A percentile compares a stretch with the other conserved stretches of the same genome.
Conservation (phyloP, 2,113 vertebrate species). For the Poecile atricapillus region DNA sequence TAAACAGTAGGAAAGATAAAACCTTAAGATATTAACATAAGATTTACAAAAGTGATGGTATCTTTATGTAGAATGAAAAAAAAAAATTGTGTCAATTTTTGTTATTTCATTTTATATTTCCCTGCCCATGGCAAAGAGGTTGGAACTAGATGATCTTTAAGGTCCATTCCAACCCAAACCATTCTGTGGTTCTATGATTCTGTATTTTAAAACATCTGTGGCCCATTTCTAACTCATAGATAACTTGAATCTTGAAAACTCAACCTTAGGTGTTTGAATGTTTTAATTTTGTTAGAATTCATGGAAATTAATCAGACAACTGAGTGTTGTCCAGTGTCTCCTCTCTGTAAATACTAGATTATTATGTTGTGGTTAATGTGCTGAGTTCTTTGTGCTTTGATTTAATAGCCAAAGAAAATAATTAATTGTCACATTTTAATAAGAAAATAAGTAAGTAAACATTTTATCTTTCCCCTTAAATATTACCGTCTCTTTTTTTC, state of each 20-base stretch:
- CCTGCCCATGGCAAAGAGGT: neutral
- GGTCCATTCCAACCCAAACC: neutral
- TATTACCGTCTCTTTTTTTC: constrained; percentile 43
- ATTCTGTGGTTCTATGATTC: neutral
- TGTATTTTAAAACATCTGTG: neutral
- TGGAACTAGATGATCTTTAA: neutral
- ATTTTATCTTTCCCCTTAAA: constrained; percentile 50
- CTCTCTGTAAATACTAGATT: constrained; percentile 72
- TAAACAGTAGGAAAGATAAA: constrained; percentile 62
- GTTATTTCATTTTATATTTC: constrained; percentile 8
- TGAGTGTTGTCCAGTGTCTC: constrained; percentile 59
- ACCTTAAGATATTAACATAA: constrained; percentile 56
- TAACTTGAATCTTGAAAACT: constrained; percentile 40
- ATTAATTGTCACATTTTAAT: constrained; percentile 59
- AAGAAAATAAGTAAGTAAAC: constrained; percentile 38
- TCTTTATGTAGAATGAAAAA: constrained; percentile 60
- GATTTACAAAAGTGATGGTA: constrained; percentile 55
- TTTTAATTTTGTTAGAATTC: constrained; percentile 40
- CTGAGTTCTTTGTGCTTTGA: constrained; percentile 74
- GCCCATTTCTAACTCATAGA: constrained; percentile 46
- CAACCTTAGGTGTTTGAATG: constrained; percentile 55
- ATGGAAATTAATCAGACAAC: constrained; percentile 57
- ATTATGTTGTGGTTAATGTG: constrained; percentile 61
- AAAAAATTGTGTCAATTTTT: constrained; percentile 32
- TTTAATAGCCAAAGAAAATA: constrained; percentile 76